Conservation (phyloP, 2,888 invertebrate species). For the Habroteleia sp. region DNA sequence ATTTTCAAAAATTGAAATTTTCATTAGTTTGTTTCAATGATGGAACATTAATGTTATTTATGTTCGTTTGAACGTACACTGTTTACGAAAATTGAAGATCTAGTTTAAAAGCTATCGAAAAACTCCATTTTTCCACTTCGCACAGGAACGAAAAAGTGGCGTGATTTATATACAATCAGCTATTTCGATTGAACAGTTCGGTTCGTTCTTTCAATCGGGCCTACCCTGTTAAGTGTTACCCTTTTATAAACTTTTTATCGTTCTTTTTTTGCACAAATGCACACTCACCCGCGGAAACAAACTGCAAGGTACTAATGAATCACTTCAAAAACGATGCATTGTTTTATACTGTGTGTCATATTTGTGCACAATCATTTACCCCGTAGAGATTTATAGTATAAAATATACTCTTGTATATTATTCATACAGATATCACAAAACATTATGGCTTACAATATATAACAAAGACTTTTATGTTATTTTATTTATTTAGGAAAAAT, state of each 20-base stretch:
- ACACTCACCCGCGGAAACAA: constrained; percentile 23
- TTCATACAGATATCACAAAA: constrained; percentile 58
- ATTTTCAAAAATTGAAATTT: too few species aligned
- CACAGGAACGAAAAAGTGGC: constrained; percentile 22
- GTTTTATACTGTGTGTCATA: constrained; percentile 54
- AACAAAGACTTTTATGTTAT: constrained; percentile 44
- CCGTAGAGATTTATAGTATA: constrained; percentile 46
- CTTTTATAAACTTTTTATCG: not conserved
- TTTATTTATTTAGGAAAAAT: too few species aligned
- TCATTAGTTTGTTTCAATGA: too few species aligned
- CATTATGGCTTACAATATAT: constrained; percentile 46
- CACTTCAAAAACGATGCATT: constrained; percentile 54
- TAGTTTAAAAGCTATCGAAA: too few species aligned
- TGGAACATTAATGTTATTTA: too few species aligned
- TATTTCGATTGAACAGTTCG: constrained; percentile 40
- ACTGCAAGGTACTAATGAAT: constrained; percentile 37
- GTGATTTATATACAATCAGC: constrained; percentile 38
- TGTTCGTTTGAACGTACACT: too few species aligned
- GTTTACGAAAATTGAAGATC: too few species aligned
- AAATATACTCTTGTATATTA: constrained; percentile 50
- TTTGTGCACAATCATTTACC: constrained; percentile 58
- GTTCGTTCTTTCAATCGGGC: constrained; percentile 30
- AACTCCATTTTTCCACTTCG: too few species aligned
- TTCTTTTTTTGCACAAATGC: constrained; percentile 8
- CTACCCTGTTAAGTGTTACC: constrained; percentile 24